These are phyloP conservation scores for Drosophila diplacantha DNA, from an alignment of 2,888 invertebrate species.

Conservation along the genomic window DNA sequence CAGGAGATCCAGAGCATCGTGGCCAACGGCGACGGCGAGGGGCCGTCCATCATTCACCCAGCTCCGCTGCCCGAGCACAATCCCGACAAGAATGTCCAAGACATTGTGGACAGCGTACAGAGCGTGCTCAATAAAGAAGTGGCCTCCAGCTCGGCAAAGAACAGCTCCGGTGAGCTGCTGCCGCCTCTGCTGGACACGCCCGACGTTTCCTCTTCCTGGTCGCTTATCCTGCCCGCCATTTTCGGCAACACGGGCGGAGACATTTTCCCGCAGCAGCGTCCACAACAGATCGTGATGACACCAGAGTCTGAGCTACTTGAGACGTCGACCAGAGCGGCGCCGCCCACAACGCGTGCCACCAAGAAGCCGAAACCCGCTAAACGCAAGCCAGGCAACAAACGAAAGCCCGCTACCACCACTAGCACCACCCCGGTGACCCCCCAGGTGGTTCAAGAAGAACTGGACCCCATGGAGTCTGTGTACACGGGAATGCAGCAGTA, in stretches of 20 bases:
- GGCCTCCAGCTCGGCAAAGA: slow-evolving; percentile 81
- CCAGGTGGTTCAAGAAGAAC: slow-evolving; percentile 69
- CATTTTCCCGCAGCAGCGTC: slow-evolving; percentile 80
- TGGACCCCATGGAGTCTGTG: slow-evolving; percentile 72
- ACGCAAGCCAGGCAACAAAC: slow-evolving; percentile 71
- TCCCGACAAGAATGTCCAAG: slow-evolving; percentile 85
- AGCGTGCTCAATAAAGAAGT: slow-evolving; percentile 87
- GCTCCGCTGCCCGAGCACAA: slow-evolving; percentile 76
- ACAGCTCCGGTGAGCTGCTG: slow-evolving; percentile 73
- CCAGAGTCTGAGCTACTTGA: slow-evolving; percentile 78
- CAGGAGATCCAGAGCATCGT: slow-evolving; percentile 91
- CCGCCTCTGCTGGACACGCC: slow-evolving; percentile 82
- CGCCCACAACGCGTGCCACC: slow-evolving; percentile 53
- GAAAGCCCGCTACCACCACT: slow-evolving; percentile 58
- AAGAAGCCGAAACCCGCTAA: slow-evolving; percentile 71
- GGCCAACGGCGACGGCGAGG: slow-evolving; percentile 87
- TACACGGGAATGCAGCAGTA: slow-evolving; percentile 75
- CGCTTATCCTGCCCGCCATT: slow-evolving; percentile 88
- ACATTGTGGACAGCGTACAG: slow-evolving; percentile 89
- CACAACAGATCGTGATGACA: slow-evolving; percentile 76
- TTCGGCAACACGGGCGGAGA: slow-evolving; percentile 85
- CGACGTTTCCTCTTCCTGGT: slow-evolving; percentile 88
- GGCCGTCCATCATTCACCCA: slow-evolving; percentile 77
- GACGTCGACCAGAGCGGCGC: slow-evolving; percentile 59
- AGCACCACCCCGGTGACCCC: slow-evolving; percentile 60